These are phyloP conservation scores for Nemotelus pantherinus DNA, from an alignment of 2,888 invertebrate genomes.

Conservation along the genomic window DNA sequence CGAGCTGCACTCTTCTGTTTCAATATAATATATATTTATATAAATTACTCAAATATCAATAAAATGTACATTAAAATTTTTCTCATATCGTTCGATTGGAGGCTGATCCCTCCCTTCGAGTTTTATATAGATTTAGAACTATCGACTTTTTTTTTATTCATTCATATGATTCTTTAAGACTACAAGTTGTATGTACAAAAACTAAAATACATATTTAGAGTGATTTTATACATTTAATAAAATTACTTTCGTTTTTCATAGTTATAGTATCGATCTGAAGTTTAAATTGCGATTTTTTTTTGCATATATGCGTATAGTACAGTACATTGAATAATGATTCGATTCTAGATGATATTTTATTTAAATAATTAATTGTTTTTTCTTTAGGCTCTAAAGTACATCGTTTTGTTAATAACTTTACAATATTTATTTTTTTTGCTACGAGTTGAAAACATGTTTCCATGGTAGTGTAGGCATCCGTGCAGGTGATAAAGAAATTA, in stretches of 20 bases:
- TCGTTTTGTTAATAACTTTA: background rate
- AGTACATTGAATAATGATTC: conserved; percentile 25
- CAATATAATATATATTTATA: background rate
- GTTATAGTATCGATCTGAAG: conserved; percentile 30
- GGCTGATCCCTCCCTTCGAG: too few species aligned
- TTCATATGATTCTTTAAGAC: conserved; percentile 32
- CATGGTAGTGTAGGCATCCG: conserved; percentile 21
- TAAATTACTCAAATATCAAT: conserved; percentile 23
- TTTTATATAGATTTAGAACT: too few species aligned
- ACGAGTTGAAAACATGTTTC: background rate
- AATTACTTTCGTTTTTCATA: conserved; percentile 25
- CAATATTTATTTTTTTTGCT: background rate
- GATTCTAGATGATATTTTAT: conserved; percentile 23
- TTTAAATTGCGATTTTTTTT: conserved; percentile 18
- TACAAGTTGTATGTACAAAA: conserved; percentile 33
- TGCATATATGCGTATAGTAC: background rate
- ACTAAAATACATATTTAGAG: conserved; percentile 8
- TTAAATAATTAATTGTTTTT: conserved; percentile 24
- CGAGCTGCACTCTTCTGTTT: background rate
- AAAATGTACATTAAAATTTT: conserved; percentile 24
- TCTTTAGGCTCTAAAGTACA: conserved; percentile 10
- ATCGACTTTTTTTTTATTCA: conserved; percentile 33
- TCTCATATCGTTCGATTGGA: background rate
- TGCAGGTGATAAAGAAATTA: conserved; percentile 36
- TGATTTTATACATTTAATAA: conserved; percentile 42